Conservation (phyloP, 1,140 invertebrate species). For the Tetramorium alpestre region DNA sequence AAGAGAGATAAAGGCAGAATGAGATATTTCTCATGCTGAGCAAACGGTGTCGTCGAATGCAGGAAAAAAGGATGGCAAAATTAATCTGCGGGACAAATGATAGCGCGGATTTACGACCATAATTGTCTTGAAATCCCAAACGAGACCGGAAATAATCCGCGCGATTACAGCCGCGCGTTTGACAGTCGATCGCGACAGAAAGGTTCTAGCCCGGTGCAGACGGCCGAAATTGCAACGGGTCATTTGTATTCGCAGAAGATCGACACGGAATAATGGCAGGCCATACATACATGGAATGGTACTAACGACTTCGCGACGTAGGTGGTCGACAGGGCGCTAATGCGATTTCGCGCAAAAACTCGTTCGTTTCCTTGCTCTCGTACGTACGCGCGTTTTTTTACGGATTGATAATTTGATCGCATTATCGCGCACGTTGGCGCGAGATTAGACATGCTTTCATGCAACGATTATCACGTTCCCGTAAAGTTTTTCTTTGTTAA, state of each 20-base stretch:
- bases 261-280: background rate
- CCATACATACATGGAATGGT: slow-evolving; percentile 9
- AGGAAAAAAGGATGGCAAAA: slow-evolving; percentile 64
- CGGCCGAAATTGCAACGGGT: background rate
- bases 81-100: slow-evolving; percentile 71
- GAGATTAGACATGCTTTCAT: background rate
- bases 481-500: background rate
- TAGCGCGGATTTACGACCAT: slow-evolving; percentile 56
- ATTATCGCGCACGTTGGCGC: slow-evolving; percentile 15
- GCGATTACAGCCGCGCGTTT: background rate
- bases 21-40: background rate
- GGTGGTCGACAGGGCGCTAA: slow-evolving; percentile 19
- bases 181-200: slow-evolving; percentile 17
- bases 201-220: background rate
- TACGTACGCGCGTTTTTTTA: slow-evolving; percentile 23
- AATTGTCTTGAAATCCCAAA: slow-evolving; percentile 63
- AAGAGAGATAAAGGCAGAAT: background rate
- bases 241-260: background rate
- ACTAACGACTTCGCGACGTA: slow-evolving; percentile 54
- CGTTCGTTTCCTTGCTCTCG: background rate
- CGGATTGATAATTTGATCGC: background rate
- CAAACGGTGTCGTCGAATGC: slow-evolving; percentile 55
- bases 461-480: background rate
- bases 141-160: slow-evolving; percentile 29
- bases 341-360: background rate